Percentiles rank a stretch among this genome's conserved stretches.
Conservation (phyloP, 2,113 vertebrate species). For the Dicrurus megarhynchus region DNA sequence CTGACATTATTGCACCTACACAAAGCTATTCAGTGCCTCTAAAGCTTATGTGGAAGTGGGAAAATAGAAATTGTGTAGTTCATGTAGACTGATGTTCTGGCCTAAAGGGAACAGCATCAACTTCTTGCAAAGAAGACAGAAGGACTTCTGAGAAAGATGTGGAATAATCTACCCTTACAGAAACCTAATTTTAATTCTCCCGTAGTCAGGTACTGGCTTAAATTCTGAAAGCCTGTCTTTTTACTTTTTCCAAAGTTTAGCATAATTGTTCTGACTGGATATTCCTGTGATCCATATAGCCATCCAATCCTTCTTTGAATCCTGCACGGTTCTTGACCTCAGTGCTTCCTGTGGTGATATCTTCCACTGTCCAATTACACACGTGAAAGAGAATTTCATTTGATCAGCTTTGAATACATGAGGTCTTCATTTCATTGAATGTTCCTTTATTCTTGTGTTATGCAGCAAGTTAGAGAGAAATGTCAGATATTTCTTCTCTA, state of each 20-base stretch:
- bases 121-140: neutral
- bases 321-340: conserved; percentile 16
- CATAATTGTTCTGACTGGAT: conserved; percentile 22
- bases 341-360: conserved; percentile 14
- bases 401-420: conserved; percentile 24
- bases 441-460: conserved; percentile 15
- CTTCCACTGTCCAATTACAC: conserved; percentile 16
- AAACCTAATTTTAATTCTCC: neutral
- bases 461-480: neutral
- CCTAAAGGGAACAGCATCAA: neutral
- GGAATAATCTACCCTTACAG: neutral
- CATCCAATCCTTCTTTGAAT: conserved; percentile 23
- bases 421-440: neutral
- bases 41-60: neutral
- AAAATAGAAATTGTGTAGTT: neutral
- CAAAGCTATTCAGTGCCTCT: neutral
- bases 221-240: conserved; percentile 2
- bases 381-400: conserved; percentile 21
- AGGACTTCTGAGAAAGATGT: neutral
- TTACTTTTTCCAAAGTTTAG: conserved; percentile 11
- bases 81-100: neutral
- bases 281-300: neutral
- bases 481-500: neutral
- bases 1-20: neutral
- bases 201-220: neutral